phyloP scores from a whole-genome alignment of 2,797 vertebrate species.

The Rousettus madagascariensis region DNA sequence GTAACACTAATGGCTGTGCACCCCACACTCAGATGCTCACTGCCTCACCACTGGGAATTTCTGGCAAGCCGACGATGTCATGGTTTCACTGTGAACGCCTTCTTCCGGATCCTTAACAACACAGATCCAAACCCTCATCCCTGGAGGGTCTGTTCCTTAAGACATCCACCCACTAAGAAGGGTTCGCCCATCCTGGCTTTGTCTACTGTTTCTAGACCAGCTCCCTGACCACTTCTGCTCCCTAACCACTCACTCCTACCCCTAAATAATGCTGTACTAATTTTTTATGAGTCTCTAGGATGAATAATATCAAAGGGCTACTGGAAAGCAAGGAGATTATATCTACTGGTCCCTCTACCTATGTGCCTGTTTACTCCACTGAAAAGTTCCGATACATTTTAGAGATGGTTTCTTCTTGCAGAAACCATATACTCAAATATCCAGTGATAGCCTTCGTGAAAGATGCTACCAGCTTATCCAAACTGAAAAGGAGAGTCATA shows the following conservation, averaged over 20 bases:
- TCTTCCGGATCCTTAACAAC: neutral
- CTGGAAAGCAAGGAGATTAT: neutral
- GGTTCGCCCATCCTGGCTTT: neutral
- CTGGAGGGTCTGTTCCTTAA: neutral
- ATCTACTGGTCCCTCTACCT: neutral
- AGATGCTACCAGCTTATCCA: neutral
- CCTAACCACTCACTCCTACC: neutral
- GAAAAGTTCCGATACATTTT: neutral
- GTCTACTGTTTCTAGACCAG: neutral
- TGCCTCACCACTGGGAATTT: neutral
- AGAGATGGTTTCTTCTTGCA: neutral
- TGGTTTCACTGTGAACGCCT: neutral
- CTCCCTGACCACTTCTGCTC: neutral
- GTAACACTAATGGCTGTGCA: neutral
- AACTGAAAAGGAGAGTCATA: neutral
- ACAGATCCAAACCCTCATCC: neutral
- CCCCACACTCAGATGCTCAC: neutral
- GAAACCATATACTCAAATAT: neutral
- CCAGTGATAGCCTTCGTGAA: neutral
- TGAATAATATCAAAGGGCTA: neutral
- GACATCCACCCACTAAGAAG: neutral
- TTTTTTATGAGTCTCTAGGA: neutral
- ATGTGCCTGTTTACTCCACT: neutral
- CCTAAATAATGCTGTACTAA: fast-evolving
- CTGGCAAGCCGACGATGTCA: neutral